A percentile compares a stretch with the other conserved stretches of the same genome.
Conservation (phyloP, 2,797 vertebrate genomes). For the Alcedo atthis region DNA sequence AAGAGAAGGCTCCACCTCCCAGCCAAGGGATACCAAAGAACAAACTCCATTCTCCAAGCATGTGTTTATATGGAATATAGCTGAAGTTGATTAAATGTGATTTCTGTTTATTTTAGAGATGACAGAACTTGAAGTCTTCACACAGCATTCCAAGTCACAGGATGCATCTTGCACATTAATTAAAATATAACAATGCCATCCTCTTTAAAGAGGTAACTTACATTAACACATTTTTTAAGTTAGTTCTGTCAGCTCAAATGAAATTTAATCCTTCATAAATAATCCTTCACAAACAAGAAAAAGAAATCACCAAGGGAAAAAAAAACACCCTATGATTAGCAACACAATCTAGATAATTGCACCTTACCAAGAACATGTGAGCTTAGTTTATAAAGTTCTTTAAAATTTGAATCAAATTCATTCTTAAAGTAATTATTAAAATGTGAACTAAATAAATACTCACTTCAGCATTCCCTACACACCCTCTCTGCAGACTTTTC, state of each 20-base stretch:
- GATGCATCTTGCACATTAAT: background rate
- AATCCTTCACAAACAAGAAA: background rate
- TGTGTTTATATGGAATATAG: background rate
- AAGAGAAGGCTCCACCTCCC: background rate
- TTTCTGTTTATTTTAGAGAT: background rate
- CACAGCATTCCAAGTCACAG: background rate
- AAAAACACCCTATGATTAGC: background rate
- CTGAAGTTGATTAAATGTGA: background rate
- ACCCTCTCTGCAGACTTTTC: background rate
- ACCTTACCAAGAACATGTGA: background rate
- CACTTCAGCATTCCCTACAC: background rate
- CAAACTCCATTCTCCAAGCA: background rate
- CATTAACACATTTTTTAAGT: background rate
- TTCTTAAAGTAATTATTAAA: slow-evolving; percentile 20
- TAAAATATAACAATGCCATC: background rate
- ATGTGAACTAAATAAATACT: background rate
- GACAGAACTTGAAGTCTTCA: background rate
- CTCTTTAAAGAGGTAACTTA: background rate
- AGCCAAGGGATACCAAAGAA: background rate
- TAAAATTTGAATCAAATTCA: slow-evolving; percentile 28
- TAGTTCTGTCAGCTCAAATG: background rate
- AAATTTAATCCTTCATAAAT: background rate
- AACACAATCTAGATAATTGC: background rate
- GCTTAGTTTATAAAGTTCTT: background rate
- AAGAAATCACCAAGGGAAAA: background rate